These are phyloP conservation scores for Ochotona curzoniae DNA, from an alignment of 2,113 vertebrate genomes.

Conservation along the genomic window DNA sequence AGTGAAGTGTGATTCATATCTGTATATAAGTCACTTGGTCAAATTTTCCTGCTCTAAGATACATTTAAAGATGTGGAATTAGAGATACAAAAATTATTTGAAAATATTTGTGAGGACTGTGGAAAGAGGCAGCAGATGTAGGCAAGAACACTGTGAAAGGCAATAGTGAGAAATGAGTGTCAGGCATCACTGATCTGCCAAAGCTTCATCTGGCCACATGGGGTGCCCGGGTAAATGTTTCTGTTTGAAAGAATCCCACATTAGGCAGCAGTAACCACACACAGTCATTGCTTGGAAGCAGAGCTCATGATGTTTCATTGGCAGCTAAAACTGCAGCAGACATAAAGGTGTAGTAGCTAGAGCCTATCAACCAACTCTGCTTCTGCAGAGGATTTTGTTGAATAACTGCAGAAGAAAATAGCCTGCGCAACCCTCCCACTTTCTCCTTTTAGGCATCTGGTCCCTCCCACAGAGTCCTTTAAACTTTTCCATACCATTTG, in stretches of 20 bases:
- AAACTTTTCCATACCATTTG: not conserved
- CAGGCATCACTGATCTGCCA: not conserved
- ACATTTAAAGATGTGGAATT: not conserved
- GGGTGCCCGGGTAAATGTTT: not conserved
- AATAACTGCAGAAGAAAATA: not conserved
- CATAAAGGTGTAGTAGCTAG: not conserved
- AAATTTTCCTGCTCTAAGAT: not conserved
- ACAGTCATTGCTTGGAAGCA: not conserved
- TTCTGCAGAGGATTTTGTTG: not conserved
- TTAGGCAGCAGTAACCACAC: not conserved
- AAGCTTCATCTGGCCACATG: too few species aligned
- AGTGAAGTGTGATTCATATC: not conserved
- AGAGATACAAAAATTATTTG: not conserved
- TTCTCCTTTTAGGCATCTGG: not conserved
- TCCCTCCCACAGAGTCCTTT: not conserved
- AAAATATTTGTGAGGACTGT: not conserved
- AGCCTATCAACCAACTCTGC: not conserved
- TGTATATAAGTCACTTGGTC: not conserved
- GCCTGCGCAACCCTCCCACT: rapidly evolving
- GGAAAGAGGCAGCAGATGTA: not conserved
- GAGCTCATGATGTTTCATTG: not conserved
- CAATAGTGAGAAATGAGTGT: too few species aligned
- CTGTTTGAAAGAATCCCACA: not conserved
- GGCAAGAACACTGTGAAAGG: not conserved
- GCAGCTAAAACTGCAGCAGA: not conserved